Evolutionary conservation across 2,888 invertebrate species (phyloP).

Genomic region (Lycophotia porphyrea): DNA sequence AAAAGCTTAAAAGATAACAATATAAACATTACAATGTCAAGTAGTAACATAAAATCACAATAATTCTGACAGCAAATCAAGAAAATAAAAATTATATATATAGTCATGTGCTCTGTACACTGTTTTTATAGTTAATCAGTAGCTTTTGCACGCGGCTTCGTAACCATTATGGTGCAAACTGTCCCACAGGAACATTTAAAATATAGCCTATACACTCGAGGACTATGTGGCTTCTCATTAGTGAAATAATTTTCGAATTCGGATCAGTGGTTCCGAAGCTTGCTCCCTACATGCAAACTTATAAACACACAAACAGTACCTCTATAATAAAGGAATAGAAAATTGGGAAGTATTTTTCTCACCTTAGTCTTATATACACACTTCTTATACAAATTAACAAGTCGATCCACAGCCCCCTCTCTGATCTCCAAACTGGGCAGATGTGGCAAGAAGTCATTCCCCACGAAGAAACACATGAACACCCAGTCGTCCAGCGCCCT

Average conservation of each 20-base stretch:
- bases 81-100: too few species aligned
- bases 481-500: constrained; percentile 99
- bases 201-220: not conserved
- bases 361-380: constrained; percentile 98
- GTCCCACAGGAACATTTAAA: not conserved
- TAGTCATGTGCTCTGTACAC: not conserved
- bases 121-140: not conserved
- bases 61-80: too few species aligned
- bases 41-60: too few species aligned
- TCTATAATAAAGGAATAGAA: too few species aligned
- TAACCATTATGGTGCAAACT: not conserved
- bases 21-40: too few species aligned
- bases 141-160: not conserved
- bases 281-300: too few species aligned
- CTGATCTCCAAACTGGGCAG: constrained; percentile 99
- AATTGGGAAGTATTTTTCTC: constrained; percentile 67
- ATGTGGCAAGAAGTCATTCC: constrained; percentile 99
- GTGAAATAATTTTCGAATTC: too few species aligned
- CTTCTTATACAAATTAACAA: constrained; percentile 98
- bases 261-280: too few species aligned
- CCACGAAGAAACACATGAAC: constrained; percentile 99
- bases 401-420: constrained; percentile 98
- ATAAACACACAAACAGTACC: too few species aligned
- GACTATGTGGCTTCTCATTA: not conserved
- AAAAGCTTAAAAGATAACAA: too few species aligned